A percentile compares a stretch with the other conserved stretches of the same genome.
phyloP scores from a whole-genome alignment of 2,888 invertebrate genomes.

The Platerodrilus igneus region DNA sequence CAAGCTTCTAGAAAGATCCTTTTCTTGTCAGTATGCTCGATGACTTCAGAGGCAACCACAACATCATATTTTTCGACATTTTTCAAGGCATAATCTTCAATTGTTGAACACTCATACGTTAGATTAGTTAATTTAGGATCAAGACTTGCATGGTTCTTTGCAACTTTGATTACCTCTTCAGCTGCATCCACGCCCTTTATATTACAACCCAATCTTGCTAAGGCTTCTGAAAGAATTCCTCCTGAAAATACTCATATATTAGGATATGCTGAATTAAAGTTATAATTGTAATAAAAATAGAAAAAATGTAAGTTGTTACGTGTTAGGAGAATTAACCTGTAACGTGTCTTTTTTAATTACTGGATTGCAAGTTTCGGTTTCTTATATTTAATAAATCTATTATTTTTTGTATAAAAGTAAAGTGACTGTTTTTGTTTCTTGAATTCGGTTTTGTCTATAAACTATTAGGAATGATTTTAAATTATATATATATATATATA shows the following conservation, averaged over 20 bases:
- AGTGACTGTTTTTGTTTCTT: too few relatives aligned
- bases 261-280: too few relatives aligned
- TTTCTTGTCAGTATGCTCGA: conserved; percentile 81
- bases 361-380: too few relatives aligned
- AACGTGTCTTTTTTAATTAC: too few relatives aligned
- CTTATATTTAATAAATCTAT: too few relatives aligned
- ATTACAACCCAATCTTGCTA: conserved; percentile 74
- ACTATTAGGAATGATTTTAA: too few relatives aligned
- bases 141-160: conserved; percentile 57
- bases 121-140: conserved; percentile 47
- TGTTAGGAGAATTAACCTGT: too few relatives aligned
- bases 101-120: conserved; percentile 50
- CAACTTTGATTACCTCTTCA: conserved; percentile 62
- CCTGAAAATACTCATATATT: conserved; percentile 36
- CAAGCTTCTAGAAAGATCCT: conserved; percentile 65
- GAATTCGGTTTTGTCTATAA: too few relatives aligned
- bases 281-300: too few relatives aligned
- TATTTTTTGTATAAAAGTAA: too few relatives aligned
- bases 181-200: conserved; percentile 82
- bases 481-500: too few relatives aligned
- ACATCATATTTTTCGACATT: conserved; percentile 65
- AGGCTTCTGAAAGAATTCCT: conserved; percentile 51
- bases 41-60: conserved; percentile 81
- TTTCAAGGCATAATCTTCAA: conserved; percentile 52
- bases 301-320: too few relatives aligned